Evolutionary conservation across 2,113 vertebrate genomes (phyloP).

Genomic region (Pyrgilauda ruficollis): DNA sequence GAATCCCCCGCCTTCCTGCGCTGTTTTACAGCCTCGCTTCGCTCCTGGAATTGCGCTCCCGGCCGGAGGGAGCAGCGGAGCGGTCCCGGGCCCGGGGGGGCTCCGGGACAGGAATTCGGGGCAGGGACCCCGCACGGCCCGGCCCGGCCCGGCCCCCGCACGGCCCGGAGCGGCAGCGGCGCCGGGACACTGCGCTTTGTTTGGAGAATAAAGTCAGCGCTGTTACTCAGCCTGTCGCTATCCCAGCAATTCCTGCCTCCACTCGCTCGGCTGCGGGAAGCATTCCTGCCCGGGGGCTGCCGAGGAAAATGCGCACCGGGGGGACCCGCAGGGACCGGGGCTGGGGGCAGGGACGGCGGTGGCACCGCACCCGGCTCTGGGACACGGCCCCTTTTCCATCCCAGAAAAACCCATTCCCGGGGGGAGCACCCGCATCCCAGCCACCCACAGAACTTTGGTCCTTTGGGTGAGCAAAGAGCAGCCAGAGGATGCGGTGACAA

Average conservation of each 20-base stretch:
- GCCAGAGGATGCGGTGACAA: neutral
- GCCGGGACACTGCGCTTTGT: slow-evolving; percentile 59
- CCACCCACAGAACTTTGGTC: fast-evolving
- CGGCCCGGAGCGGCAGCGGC: neutral
- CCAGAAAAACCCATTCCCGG: fast-evolving
- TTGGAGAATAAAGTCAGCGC: slow-evolving; percentile 67
- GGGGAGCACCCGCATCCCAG: neutral
- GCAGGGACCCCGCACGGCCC: neutral
- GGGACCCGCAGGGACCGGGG: neutral
- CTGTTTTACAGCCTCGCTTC: fast-evolving
- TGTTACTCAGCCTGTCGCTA: slow-evolving; percentile 67
- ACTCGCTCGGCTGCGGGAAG: slow-evolving; percentile 11
- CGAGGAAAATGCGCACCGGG: neutral
- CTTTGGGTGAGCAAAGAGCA: neutral
- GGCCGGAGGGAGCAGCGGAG: neutral
- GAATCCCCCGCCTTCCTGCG: neutral
- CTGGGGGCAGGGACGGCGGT: fast-evolving
- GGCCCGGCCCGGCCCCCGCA: slow-evolving; percentile 19
- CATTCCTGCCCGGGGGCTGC: slow-evolving; percentile 46
- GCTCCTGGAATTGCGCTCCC: fast-evolving
- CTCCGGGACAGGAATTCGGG: neutral
- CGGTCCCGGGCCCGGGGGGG: neutral
- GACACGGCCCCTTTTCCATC: fast-evolving
- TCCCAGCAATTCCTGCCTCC: slow-evolving; percentile 69
- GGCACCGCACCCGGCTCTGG: fast-evolving